Base-by-base conservation (phyloP, 2,797 vertebrate genomes). In the Thaleichthys pacificus region DNA sequence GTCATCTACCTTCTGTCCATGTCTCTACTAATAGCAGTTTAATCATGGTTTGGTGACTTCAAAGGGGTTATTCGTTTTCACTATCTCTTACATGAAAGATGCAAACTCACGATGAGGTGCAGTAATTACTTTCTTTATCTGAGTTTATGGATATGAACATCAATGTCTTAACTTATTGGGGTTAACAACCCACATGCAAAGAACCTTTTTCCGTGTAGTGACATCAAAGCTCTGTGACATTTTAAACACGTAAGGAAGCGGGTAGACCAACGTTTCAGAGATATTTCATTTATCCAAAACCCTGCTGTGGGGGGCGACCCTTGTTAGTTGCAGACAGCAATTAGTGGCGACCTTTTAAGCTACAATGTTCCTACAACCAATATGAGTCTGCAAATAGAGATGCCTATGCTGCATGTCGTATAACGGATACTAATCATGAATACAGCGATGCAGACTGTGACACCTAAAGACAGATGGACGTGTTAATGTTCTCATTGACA, bases 151-250 rank as follows among this genome's bases (percentile, higher is more conserved):
- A 30, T n/a, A 54, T 17, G 17, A 67, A 54, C 42, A 30, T 67
- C 66, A 67, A 30, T 54, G 47, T 80, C 63, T 12, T 2, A 7
- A 11, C 21, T 28, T 78, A 66, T 26, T 64, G 24, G 54, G 80
- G 73, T 65, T 71, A 51, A 70, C 35, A 57, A 51, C 42, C 24
- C 64, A 66, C 38, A 7, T 4, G 14, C n/a, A 17, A 6, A 47
- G 21, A 47, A 9, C 7, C 21, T 7, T 21, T 12, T 35, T 64
- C 62, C 15, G 1, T 30, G 32, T 54, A 28, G 26, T 62, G n/a
- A 66, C 74, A 79, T 80, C 76, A 85, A 80, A 81, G 77, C n/a
- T 4, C 35, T 56, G 0, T 61, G 58, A 61, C 58, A 61, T 28
- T 21, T 64, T 65, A 42, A 11, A 65, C 62, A 65, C n/a, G 14